Conservation (phyloP, 2,113 vertebrate species). For the Nannospalax galili region DNA sequence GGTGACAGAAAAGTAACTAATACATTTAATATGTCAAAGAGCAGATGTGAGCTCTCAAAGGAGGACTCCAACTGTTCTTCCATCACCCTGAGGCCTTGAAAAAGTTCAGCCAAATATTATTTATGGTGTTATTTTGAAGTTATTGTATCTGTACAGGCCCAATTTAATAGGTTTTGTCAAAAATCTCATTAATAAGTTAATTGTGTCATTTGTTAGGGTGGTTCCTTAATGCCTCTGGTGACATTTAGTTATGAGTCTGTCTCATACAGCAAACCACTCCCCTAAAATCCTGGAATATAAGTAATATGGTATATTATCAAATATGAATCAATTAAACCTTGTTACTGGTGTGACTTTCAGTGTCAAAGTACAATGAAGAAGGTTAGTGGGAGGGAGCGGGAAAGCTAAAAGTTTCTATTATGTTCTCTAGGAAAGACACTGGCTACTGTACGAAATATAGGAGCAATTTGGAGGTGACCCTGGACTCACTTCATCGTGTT, state of each 20-base stretch:
- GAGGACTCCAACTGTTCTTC: background rate
- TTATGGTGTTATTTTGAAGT: slow-evolving; percentile 38
- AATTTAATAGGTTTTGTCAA: slow-evolving; percentile 62
- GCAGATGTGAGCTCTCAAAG: background rate
- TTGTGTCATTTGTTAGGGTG: slow-evolving; percentile 57
- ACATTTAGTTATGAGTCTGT: slow-evolving; percentile 22
- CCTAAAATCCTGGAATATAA: background rate
- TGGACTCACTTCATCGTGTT: slow-evolving; percentile 94
- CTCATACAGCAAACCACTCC: background rate
- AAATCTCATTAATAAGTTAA: slow-evolving; percentile 51
- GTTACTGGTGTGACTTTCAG: slow-evolving; percentile 5
- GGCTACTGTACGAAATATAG: background rate
- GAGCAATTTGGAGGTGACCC: background rate
- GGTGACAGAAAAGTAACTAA: no score
- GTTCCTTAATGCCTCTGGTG: background rate
- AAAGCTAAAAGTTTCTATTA: background rate
- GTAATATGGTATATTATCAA: background rate
- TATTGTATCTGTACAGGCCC: slow-evolving; percentile 25
- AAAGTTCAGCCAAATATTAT: background rate
- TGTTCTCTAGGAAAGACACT: background rate
- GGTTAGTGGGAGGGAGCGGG: background rate
- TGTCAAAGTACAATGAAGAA: background rate
- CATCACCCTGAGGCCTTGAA: background rate
- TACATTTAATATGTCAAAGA: background rate
- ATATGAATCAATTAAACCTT: slow-evolving; percentile 1